A percentile compares a stretch with the other conserved stretches of the same genome.
phyloP scores from a whole-genome alignment of 2,797 vertebrate genomes.

The Crypturellus tataupa region DNA sequence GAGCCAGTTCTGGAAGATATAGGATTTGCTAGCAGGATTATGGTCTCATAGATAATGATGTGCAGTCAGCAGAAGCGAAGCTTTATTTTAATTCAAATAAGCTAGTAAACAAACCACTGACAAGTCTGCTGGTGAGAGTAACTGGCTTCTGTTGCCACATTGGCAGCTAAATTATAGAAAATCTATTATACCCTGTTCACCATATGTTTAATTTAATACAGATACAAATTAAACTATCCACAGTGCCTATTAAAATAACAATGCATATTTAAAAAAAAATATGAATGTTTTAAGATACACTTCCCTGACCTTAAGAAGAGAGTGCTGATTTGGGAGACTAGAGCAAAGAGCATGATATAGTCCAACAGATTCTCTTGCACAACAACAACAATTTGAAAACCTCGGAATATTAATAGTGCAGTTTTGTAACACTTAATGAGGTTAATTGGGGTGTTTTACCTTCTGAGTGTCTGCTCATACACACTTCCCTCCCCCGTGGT shows the following conservation, averaged over 20 bases:
- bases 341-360: conserved; percentile 56
- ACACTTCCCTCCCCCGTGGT: conserved; percentile 71
- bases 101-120: conserved; percentile 97
- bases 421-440: conserved; percentile 77
- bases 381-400: conserved; percentile 65
- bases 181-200: conserved; percentile 87
- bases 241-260: conserved; percentile 83
- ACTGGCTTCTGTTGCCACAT: conserved; percentile 84
- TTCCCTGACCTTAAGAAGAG: conserved; percentile 73
- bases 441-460: conserved; percentile 78
- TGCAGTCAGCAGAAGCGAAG: conserved; percentile 94
- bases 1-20: conserved; percentile 93
- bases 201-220: conserved; percentile 86
- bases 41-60: conserved; percentile 93
- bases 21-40: conserved; percentile 94
- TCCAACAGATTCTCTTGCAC: conserved; percentile 51
- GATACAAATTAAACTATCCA: conserved; percentile 85
- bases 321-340: conserved; percentile 70
- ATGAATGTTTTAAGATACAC: conserved; percentile 79
- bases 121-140: conserved; percentile 87
- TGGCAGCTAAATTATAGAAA: conserved; percentile 86
- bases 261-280: conserved; percentile 77
- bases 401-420: conserved; percentile 71
- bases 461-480: conserved; percentile 66
- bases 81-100: conserved; percentile 99